Evolutionary conservation across 2,888 invertebrate genomes (phyloP), one percentile per base, ranked within the genome.

Genomic region (Tetheella fluctuosa): DNA sequence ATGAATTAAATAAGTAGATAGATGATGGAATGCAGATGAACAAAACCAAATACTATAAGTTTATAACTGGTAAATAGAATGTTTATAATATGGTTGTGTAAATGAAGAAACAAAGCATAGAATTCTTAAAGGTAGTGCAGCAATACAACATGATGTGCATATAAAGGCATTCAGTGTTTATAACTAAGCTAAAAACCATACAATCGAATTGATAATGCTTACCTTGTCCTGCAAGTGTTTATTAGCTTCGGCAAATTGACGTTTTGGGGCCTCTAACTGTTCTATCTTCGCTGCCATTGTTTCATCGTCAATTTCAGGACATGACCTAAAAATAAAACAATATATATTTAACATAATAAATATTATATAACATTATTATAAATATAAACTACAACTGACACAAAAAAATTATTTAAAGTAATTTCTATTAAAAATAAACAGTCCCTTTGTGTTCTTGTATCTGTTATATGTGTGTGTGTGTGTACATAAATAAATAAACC

Each of bases 191-290:
- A 10, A n/a, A 13, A 23, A 25, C 2, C 15, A 53, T 17, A 28
- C 1, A 13, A 34, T 13, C 7, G 6, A 42, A 48, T 20, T 20
- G 3, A 48, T 48, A 54, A 42, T 30, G 7, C 37, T 57, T 67
- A 95, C 95, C 89, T 94, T 94, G 69, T 94, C 92, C 80, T 96
- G 95, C 39, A 95, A 93, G 70, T 91, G 82, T 69, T 92, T 93
- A 81, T 96, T 96, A 0, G 95, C 95, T 71, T 94, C 92, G 52
- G 89, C 88, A 76, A 95, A 96, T 71, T 95, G 94, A 66, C 94
- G 88, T 65, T 94, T 93, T 15, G 95, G 95, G 64, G 94, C 94
- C 69, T 94, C 93, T 84, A 94, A 93, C 68, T 94, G 93, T 71
- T 94, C 94, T 68, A 94, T 89, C 77, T 94, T 94, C 12, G 88